Base-by-base conservation (phyloP, 2,113 vertebrate genomes). In the Eulemur rufifrons region DNA sequence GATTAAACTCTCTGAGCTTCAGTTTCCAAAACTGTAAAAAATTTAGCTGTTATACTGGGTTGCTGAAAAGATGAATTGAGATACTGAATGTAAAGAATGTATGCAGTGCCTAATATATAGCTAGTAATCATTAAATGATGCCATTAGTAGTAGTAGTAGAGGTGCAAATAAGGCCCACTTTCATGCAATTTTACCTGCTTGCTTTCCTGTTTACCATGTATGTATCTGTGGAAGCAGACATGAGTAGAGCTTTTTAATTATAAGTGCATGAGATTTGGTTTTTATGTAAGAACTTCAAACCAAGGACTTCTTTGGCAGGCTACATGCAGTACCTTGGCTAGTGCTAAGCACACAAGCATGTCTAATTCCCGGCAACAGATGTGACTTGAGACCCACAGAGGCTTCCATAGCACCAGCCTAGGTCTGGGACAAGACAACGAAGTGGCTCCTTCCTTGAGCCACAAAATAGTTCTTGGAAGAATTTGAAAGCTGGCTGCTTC, bases 21-120 rank as follows among this genome's bases (percentile, higher is more conserved):
- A 39, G 32, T 94, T 96, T 96, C 61, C 34, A 73, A 34, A 69
- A 87, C 27, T 86, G 17, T 34, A 45, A 52, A 87, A 12, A 23
- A n/a, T 63, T 20, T 18, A 69, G 69, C 45, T 73, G 52, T 52
- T 78, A 71, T 13, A 6, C 14, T 34, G 76, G 73, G 39, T 56
- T 78, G 34, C 32, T 83, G 63, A 81, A 85, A 52, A 82, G 59
- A 47, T 4, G 39, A 32, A 42, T 1, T 18, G 52, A 64, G 47
- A 61, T 23, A 29, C 39, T 15, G 47, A 84, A 97, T 8, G 9
- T 37, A 20, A 56, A 63, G 45, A 63, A 23, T 23, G 68, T 27
- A 66, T 0, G 1, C 0, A 6, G 18, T 14, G 8, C 32, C 47
- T 9, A 21, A 37, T 9, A 50, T 6, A 73, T 4, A 92, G 63